phyloP scores from a whole-genome alignment of 2,113 vertebrate genomes.

The Turdus rufiventris region DNA sequence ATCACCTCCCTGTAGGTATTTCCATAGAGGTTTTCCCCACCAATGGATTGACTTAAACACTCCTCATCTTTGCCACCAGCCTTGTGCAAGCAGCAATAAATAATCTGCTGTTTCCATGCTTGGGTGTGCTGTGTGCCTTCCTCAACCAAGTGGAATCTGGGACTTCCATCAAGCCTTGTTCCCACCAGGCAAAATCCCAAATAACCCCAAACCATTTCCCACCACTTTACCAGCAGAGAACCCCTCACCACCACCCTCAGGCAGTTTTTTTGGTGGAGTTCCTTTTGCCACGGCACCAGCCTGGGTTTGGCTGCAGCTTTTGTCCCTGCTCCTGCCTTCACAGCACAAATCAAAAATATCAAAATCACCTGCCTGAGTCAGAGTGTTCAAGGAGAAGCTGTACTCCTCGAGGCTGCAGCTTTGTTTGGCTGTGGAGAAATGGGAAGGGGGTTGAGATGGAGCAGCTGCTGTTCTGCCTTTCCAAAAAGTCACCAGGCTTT shows the following conservation, averaged over 20 bases:
- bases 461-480: neutral
- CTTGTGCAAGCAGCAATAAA: neutral
- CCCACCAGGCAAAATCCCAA: neutral
- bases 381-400: slow-evolving; percentile 75
- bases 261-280: neutral
- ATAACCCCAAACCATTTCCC: neutral
- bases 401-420: slow-evolving; percentile 71
- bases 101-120: neutral
- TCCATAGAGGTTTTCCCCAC: neutral
- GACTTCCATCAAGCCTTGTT: neutral
- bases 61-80: neutral
- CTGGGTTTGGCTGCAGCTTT: neutral
- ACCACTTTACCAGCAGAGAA: neutral
- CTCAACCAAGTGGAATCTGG: rapidly evolving
- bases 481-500: neutral
- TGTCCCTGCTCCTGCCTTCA: neutral
- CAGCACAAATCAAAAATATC: neutral
- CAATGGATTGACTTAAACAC: neutral
- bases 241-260: neutral
- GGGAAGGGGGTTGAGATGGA: neutral
- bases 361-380: slow-evolving; percentile 66
- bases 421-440: slow-evolving; percentile 56
- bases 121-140: neutral
- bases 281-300: neutral
- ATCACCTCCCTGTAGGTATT: neutral